Evolutionary conservation across 2,113 vertebrate genomes (phyloP).

Genomic region (Epinephelus cyanopodus): DNA sequence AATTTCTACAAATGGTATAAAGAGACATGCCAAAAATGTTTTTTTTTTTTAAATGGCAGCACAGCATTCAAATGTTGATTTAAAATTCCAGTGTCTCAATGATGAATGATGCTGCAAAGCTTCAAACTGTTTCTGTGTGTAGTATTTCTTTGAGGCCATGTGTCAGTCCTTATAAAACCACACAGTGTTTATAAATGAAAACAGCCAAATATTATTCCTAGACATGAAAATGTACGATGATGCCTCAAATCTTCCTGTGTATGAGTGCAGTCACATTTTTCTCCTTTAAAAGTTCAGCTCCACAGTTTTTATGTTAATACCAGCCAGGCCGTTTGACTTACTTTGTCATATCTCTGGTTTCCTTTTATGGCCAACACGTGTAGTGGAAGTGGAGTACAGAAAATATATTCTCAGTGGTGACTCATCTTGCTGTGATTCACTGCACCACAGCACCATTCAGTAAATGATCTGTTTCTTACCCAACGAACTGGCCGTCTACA

Average conservation of each 20-base stretch:
- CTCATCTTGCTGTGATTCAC: conserved; percentile 19
- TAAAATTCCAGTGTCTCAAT: too few relatives aligned
- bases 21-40: too few relatives aligned
- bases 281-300: conserved; percentile 13
- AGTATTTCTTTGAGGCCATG: background rate
- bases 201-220: conserved; percentile 3
- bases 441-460: background rate
- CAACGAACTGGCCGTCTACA: background rate
- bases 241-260: background rate
- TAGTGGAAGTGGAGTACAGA: background rate
- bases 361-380: conserved; percentile 38
- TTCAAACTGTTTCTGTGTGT: background rate
- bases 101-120: too few relatives aligned
- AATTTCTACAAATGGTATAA: too few relatives aligned
- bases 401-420: conserved; percentile 4
- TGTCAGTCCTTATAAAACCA: conserved; percentile 1
- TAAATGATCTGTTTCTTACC: background rate
- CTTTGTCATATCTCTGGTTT: background rate
- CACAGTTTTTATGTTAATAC: background rate
- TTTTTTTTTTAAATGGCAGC: too few relatives aligned
- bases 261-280: background rate
- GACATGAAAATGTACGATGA: conserved; percentile 1
- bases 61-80: too few relatives aligned
- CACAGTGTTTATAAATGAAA: conserved; percentile 3
- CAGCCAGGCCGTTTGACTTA: background rate